Evolutionary conservation across 2,797 vertebrate species (phyloP).

Genomic region (Neosilurus mollespiculum): DNA sequence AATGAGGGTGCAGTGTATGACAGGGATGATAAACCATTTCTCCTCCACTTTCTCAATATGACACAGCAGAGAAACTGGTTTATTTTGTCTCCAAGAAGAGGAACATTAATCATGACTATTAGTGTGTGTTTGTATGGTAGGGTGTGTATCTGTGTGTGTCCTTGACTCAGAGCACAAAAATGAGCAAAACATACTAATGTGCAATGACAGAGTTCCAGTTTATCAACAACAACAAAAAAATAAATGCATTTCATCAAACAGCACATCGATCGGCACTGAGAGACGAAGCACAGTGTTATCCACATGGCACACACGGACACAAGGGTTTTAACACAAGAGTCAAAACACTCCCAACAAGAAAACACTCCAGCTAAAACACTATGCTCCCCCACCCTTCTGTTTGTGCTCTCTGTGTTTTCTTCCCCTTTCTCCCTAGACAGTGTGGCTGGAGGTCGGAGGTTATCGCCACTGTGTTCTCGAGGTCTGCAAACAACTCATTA

Average conservation of each 20-base stretch:
- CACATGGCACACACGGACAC: conserved; percentile 49
- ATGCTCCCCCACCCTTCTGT: conserved; percentile 36
- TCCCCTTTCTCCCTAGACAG: conserved; percentile 67
- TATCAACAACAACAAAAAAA: conserved; percentile 47
- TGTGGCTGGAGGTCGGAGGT: conserved; percentile 72
- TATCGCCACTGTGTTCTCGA: conserved; percentile 72
- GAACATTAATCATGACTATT: conserved; percentile 59
- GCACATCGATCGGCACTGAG: conserved; percentile 44
- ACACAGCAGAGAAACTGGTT: conserved; percentile 53
- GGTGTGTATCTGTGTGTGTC: conserved; percentile 43
- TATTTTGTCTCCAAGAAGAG: conserved; percentile 52
- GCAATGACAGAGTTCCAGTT: conserved; percentile 54
- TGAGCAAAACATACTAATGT: conserved; percentile 44
- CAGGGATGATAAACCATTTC: conserved; percentile 57
- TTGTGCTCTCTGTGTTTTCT: conserved; percentile 49
- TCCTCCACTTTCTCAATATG: conserved; percentile 49
- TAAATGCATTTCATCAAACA: conserved; percentile 47
- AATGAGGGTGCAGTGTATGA: conserved; percentile 37
- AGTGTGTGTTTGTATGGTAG: conserved; percentile 42
- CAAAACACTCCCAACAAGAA: conserved; percentile 51
- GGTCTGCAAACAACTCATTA: conserved; percentile 82
- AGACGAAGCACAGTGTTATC: conserved; percentile 53
- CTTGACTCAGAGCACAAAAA: conserved; percentile 41
- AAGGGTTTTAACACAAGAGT: conserved; percentile 55
- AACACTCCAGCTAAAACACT: conserved; percentile 47